phyloP scores from a whole-genome alignment of 2,113 vertebrate species.

The Siphamia tubifer region DNA sequence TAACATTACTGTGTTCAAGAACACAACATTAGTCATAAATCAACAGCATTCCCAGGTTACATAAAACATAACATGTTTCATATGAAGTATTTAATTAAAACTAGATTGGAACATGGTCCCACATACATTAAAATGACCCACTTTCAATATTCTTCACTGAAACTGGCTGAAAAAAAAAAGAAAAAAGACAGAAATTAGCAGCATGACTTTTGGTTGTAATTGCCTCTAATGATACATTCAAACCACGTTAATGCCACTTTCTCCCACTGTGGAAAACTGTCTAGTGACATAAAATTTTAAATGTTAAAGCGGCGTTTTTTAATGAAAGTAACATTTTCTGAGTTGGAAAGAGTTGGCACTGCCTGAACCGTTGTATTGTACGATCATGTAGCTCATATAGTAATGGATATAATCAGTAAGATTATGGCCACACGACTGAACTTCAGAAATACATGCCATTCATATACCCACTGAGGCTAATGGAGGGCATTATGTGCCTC shows the following conservation, averaged over 20 bases:
- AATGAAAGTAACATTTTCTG: not conserved
- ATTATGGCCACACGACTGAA: constrained; percentile 36
- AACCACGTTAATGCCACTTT: not conserved
- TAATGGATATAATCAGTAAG: constrained; percentile 46
- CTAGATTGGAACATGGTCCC: too few species aligned
- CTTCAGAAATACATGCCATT: constrained; percentile 37
- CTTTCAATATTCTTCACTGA: constrained; percentile 9
- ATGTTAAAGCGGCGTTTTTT: not conserved
- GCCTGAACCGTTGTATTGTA: constrained; percentile 38
- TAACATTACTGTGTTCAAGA: too few species aligned
- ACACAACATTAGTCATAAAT: too few species aligned
- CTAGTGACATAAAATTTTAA: constrained; percentile 10
- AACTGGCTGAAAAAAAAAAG: not conserved
- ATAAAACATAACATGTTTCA: too few species aligned
- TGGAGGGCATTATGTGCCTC: constrained; percentile 52
- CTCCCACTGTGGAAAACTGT: not conserved
- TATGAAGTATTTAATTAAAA: too few species aligned
- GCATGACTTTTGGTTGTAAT: constrained; percentile 8
- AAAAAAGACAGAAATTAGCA: too few species aligned
- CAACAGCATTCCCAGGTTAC: too few species aligned
- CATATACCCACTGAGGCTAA: constrained; percentile 53
- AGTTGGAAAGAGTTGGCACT: not conserved
- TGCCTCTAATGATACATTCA: constrained; percentile 18
- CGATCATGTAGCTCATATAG: constrained; percentile 11
- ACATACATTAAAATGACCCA: not conserved